Evolutionary conservation across 2,888 invertebrate species (phyloP), one percentile per base, ranked within the genome.

Genomic region (Noctua janthina): DNA sequence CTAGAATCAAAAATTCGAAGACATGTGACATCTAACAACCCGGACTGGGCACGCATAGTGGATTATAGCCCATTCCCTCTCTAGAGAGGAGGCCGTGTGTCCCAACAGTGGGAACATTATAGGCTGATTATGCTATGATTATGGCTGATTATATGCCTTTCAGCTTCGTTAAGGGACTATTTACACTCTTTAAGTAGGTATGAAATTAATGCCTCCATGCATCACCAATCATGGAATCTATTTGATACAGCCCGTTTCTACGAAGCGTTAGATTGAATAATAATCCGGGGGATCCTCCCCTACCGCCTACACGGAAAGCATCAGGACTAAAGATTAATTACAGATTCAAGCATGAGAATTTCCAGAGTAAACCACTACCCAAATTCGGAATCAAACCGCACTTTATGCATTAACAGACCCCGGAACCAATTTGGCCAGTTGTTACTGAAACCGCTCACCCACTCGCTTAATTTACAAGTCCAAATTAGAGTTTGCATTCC

Each of bases 401-500:
- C 54, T 49, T 35, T 56, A 76, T 54, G 39, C 13, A 23, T 23
- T 43, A 56, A 20, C 23, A 43, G 39, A 29, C n/a, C 39, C 39
- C 23, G 17, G 54, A 77, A 83, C 11, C 59, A 72, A 82, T 79
- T 39, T 6, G 1, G 5, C 6, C 54, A 66, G 81, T 67, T 66
- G 20, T 54, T 39, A 79, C 68, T 35, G 23, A 68, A 82, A 62
- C 84, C 72, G 29, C 79, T n/a, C 7, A 3, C 23, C 29, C n/a
- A 29, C 17, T 67, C 71, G 46, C 59, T 66, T 13, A 43, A 77
- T 83, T 83, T 78, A 67, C 51, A 29, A 67, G 23, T 51, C n/a
- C 20, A 39, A 84, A 84, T 79, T 79, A 79, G 51, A 79, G 46
- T 84, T 72, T 68, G 71, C 29, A 68, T 68, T n/a, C 46, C 54